phyloP scores from a whole-genome alignment of 2,113 vertebrate genomes.

The Narcine bancroftii region DNA sequence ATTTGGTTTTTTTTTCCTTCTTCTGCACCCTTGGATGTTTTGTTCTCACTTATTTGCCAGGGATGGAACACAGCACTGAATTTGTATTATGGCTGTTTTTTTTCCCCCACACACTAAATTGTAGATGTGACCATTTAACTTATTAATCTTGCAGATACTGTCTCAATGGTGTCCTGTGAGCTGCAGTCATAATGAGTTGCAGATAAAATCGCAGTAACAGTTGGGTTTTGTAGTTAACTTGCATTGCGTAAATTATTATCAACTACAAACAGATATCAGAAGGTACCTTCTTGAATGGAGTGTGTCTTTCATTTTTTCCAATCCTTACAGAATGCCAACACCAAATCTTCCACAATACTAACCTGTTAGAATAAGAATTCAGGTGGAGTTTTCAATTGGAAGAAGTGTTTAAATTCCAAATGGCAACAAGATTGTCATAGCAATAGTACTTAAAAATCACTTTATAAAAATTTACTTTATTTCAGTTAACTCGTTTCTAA shows the following conservation, averaged over 20 bases:
- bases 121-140: not conserved
- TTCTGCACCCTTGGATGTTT: too few species aligned
- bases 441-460: too few species aligned
- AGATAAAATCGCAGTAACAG: not conserved
- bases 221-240: not conserved
- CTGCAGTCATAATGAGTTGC: not conserved
- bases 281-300: not conserved
- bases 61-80: not conserved
- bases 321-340: not conserved
- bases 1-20: not conserved
- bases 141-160: not conserved
- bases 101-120: not conserved
- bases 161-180: not conserved
- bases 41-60: not conserved
- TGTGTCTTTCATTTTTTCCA: not conserved
- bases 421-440: not conserved
- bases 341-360: not conserved
- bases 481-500: constrained; percentile 39
- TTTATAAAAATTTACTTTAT: not conserved
- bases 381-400: not conserved
- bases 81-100: not conserved
- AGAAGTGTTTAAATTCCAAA: not conserved
- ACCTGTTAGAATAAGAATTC: not conserved
- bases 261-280: not conserved
- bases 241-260: not conserved